Evolutionary conservation across 2,113 vertebrate genomes (phyloP).

Genomic region (Neopipo cinnamomea): DNA sequence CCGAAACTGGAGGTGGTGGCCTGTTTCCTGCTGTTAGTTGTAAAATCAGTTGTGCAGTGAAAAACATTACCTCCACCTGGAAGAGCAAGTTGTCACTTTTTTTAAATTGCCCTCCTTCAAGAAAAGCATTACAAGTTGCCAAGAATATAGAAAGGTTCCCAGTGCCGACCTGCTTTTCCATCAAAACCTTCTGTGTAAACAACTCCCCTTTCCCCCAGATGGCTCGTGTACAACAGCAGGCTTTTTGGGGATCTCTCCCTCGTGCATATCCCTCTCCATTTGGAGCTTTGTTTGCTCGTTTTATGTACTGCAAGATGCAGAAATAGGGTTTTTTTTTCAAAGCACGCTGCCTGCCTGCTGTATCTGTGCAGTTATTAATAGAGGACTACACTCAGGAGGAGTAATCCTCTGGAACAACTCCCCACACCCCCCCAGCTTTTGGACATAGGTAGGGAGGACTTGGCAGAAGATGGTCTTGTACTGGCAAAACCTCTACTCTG

Average conservation of each 20-base stretch:
- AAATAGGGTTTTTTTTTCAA: not conserved
- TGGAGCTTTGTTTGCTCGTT: not conserved
- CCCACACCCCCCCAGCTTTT: not conserved
- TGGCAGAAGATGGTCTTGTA: conserved; percentile 31
- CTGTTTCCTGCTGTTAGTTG: conserved; percentile 6
- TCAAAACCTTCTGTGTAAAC: conserved; percentile 8
- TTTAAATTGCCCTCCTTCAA: conserved; percentile 22
- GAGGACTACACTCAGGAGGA: not conserved
- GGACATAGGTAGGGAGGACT: conserved; percentile 24
- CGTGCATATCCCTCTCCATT: not conserved
- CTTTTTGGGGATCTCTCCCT: conserved; percentile 9
- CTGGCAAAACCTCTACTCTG: conserved; percentile 43
- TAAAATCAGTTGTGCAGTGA: conserved; percentile 7
- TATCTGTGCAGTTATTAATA: not conserved
- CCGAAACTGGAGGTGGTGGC: not conserved
- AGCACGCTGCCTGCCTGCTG: not conserved
- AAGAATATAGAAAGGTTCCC: not conserved
- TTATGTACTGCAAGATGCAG: not conserved
- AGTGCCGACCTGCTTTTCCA: conserved; percentile 23
- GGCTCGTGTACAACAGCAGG: not conserved
- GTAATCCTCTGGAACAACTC: not conserved
- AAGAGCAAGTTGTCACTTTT: conserved; percentile 43
- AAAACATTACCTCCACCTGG: not conserved
- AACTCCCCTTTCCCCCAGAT: not conserved
- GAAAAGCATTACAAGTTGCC: conserved; percentile 16